Conservation (phyloP, 2,888 invertebrate species). For the Tachina grossa region DNA sequence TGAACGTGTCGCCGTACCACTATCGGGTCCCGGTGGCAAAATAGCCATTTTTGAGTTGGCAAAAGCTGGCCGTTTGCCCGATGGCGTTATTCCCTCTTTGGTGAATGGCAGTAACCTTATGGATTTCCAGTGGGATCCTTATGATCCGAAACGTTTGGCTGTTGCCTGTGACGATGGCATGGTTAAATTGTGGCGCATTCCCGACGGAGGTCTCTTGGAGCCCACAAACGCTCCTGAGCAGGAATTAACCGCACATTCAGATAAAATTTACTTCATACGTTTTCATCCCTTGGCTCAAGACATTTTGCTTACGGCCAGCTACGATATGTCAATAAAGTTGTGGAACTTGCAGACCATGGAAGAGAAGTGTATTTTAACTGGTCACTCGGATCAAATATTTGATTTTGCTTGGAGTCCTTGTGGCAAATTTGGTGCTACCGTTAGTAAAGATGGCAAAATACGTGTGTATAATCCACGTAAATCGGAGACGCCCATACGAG, state of each 20-base stretch:
- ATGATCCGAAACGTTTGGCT: constrained; percentile 89
- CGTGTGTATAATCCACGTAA: constrained; percentile 90
- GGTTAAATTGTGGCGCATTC: constrained; percentile 91
- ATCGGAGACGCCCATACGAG: constrained; percentile 86
- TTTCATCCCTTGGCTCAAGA: constrained; percentile 95
- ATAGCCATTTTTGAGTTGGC: constrained; percentile 93
- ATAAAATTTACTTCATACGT: constrained; percentile 95
- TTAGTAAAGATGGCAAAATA: constrained; percentile 93
- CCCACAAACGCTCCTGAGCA: constrained; percentile 90
- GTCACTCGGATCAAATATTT: constrained; percentile 94
- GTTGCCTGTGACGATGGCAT: constrained; percentile 96
- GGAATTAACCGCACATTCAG: constrained; percentile 90
- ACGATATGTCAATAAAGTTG: constrained; percentile 93
- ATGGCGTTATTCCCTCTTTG: constrained; percentile 92
- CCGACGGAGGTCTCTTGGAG: constrained; percentile 87
- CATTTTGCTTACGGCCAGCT: constrained; percentile 93
- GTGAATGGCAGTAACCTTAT: constrained; percentile 94
- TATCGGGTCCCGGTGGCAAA: constrained; percentile 95
- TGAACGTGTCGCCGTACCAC: constrained; percentile 93
- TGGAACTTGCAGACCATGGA: constrained; percentile 90
- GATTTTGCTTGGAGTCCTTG: constrained; percentile 97
- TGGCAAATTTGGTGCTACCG: constrained; percentile 92
- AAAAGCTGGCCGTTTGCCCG: constrained; percentile 89
- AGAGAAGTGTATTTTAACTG: constrained; percentile 86
- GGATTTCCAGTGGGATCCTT: constrained; percentile 98